Conservation (phyloP, 1,140 invertebrate genomes). For the Ips typographus region DNA sequence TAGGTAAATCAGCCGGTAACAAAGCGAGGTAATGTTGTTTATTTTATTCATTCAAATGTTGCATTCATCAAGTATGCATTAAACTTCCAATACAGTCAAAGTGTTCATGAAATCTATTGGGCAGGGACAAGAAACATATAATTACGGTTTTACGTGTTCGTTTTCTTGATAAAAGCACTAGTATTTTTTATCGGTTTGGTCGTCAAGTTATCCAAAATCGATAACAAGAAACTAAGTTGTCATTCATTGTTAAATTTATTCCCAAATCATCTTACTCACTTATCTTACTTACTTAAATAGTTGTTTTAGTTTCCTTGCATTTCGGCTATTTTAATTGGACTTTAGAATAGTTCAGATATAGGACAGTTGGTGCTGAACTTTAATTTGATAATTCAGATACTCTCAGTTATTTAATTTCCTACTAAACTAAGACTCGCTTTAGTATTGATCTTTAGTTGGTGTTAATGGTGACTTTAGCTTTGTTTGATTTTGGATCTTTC, state of each 20-base stretch:
- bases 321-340: conserved; percentile 3
- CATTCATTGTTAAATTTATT: no score
- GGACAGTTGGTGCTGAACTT: conserved; percentile 12
- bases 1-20: neutral
- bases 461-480: no score
- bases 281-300: no score
- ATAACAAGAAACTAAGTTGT: no score
- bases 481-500: no score
- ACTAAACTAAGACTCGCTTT: conserved; percentile 6
- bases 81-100: neutral
- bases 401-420: conserved; percentile 19
- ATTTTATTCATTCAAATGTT: conserved; percentile 1
- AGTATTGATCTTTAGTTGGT: conserved; percentile 2
- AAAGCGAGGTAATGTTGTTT: neutral
- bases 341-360: neutral
- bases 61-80: neutral
- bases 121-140: neutral
- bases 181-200: no score
- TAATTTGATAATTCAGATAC: conserved; percentile 19
- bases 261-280: no score
- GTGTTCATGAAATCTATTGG: neutral
- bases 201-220: no score
- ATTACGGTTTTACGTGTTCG: neutral
- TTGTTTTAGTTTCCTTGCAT: conserved; percentile 1
- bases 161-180: neutral